phyloP scores from a whole-genome alignment of 2,797 vertebrate species.

The Borostomias antarcticus region DNA sequence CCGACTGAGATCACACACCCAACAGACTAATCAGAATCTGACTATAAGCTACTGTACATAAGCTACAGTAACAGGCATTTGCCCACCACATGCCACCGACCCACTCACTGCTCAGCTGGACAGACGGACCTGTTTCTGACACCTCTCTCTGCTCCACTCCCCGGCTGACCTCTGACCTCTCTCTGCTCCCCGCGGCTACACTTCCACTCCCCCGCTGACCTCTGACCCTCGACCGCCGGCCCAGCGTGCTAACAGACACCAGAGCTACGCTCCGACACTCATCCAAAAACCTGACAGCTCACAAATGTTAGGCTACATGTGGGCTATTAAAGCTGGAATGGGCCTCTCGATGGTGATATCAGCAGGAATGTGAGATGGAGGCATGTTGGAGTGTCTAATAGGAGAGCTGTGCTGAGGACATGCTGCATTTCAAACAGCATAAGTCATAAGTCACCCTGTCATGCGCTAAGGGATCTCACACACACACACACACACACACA shows the following conservation, averaged over 20 bases:
- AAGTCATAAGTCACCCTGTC: slow-evolving; percentile 56
- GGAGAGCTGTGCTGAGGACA: slow-evolving; percentile 46
- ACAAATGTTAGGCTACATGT: slow-evolving; percentile 21
- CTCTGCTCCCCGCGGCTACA: slow-evolving; percentile 30
- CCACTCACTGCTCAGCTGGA: slow-evolving; percentile 45
- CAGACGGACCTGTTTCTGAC: slow-evolving; percentile 18
- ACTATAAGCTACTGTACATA: no score
- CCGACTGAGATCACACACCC: no score
- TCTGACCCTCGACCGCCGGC: slow-evolving; percentile 30
- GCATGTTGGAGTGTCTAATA: slow-evolving; percentile 49
- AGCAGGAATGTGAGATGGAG: slow-evolving; percentile 53
- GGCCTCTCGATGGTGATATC: slow-evolving; percentile 40
- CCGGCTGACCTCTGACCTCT: slow-evolving; percentile 23
- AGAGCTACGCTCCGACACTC: slow-evolving; percentile 8
- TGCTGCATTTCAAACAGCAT: slow-evolving; percentile 56
- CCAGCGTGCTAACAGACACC: slow-evolving; percentile 41
- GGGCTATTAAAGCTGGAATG: slow-evolving; percentile 37
- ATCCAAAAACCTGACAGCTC: slow-evolving; percentile 25
- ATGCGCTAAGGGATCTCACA: slow-evolving; percentile 9
- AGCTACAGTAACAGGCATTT: slow-evolving; percentile 25
- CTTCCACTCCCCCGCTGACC: slow-evolving; percentile 15
- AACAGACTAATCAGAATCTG: no score
- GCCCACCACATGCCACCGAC: slow-evolving; percentile 38
- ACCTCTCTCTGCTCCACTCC: slow-evolving; percentile 22
- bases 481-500: slow-evolving; percentile 3